Percentiles rank a stretch among this genome's conserved stretches.
Conservation (phyloP, 2,888 invertebrate species). For the Phymatocera aterrima region DNA sequence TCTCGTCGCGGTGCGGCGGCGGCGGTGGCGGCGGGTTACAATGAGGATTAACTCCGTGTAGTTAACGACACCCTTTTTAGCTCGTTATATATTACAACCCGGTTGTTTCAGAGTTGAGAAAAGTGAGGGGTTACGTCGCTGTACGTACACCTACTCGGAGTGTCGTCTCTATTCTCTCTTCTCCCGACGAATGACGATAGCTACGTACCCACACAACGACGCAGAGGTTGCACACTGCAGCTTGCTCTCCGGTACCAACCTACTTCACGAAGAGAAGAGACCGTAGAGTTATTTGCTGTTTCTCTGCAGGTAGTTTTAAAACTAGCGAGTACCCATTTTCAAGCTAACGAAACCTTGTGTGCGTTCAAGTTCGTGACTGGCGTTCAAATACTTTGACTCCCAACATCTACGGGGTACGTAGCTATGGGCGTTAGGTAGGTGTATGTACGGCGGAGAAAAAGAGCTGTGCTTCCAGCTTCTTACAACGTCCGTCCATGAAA, state of each 20-base stretch:
- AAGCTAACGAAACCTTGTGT: conserved; percentile 31
- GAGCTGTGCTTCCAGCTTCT: conserved; percentile 17
- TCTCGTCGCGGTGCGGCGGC: too few species aligned
- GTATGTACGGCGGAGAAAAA: background rate
- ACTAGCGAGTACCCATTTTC: conserved; percentile 41
- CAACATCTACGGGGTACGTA: background rate
- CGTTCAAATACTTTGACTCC: conserved; percentile 27
- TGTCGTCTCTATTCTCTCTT: background rate
- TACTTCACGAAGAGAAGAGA: conserved; percentile 5
- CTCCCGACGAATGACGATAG: background rate
- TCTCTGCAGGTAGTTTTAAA: conserved; percentile 42
- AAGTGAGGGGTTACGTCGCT: conserved; percentile 32
- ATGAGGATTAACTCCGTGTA: conserved; percentile 31
- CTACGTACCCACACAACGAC: background rate
- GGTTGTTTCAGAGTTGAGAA: conserved; percentile 29
- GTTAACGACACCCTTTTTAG: conserved; percentile 35
- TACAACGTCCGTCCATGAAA: background rate
- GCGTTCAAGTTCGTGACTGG: conserved; percentile 38
- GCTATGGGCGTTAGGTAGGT: background rate
- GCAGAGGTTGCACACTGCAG: background rate
- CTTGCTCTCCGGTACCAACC: too few species aligned
- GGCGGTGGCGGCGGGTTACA: conserved; percentile 1
- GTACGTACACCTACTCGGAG: background rate
- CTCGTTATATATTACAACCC: conserved; percentile 39
- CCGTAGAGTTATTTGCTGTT: conserved; percentile 36